phyloP scores from a whole-genome alignment of 2,797 vertebrate genomes.

The Sebastes aleutianus region DNA sequence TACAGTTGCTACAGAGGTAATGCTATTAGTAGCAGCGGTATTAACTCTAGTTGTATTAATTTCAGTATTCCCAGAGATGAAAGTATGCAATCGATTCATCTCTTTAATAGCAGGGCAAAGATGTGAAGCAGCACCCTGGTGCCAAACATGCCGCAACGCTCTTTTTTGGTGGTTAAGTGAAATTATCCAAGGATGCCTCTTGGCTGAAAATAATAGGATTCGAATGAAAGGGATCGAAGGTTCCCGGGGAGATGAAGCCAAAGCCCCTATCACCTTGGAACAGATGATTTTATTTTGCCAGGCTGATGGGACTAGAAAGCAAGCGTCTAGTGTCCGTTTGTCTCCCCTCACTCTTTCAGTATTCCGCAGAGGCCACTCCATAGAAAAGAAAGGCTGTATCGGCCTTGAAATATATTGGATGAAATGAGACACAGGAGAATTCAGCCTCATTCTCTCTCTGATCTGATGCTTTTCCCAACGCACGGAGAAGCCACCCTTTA shows the following conservation, averaged over 20 bases:
- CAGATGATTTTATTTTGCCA: conserved; percentile 67
- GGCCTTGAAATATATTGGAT: conserved; percentile 75
- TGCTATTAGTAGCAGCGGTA: background rate
- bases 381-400: conserved; percentile 53
- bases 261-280: conserved; percentile 36
- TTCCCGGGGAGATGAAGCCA: conserved; percentile 38
- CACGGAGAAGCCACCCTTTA: conserved; percentile 50
- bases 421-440: conserved; percentile 72
- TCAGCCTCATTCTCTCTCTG: conserved; percentile 58
- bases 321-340: conserved; percentile 46
- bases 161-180: conserved; percentile 31
- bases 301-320: conserved; percentile 47
- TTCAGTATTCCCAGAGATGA: conserved; percentile 1
- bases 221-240: conserved; percentile 37
- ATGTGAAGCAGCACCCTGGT: conserved; percentile 24
- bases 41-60: conserved; percentile 6
- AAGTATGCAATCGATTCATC: conserved; percentile 46
- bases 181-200: conserved; percentile 35
- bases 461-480: conserved; percentile 60
- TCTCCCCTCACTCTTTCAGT: conserved; percentile 56
- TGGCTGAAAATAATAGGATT: conserved; percentile 33
- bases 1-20: background rate
- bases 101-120: conserved; percentile 38
- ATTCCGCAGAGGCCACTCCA: conserved; percentile 59
- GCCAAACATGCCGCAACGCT: conserved; percentile 13